Base-by-base conservation (phyloP, 2,797 vertebrate genomes). In the Danionella dracula region DNA sequence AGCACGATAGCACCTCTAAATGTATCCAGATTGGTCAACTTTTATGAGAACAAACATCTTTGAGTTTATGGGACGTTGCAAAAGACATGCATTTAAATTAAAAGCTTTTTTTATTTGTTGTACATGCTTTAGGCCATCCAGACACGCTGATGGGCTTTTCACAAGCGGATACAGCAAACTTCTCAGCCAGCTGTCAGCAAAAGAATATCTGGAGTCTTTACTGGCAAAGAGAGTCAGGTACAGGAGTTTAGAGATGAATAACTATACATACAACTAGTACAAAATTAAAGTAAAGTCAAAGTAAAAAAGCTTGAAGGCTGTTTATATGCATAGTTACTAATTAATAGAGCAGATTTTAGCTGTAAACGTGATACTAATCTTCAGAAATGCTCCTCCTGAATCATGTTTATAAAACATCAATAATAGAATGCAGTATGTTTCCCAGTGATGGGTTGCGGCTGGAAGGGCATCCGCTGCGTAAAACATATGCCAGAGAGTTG, bases 91-190 rank as follows among this genome's bases (percentile, higher is more conserved):
- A 8, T 10, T 55, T n/a, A 8, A 16, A 42, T 17, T 41, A 57
- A 57, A 41, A 12, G 11, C 0, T n/a, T 29, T 41, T 35, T 15
- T 8, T 13, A 13, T 2, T 1, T n/a, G 5, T 57, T 15, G 27
- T 6, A 4, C 38, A 35, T 13, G 12, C 45, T 57, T 69, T 69
- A 93, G 92, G 85, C 88, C 91, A 68, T 68, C 82, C 70, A 87
- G 91, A 69, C 90, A 93, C 34, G 88, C 89, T 62, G 92, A 93
- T 66, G 90, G 89, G 66, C 82, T 93, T 69, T 92, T 92, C 77
- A 92, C 91, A 67, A 92, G 76, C 65, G 89, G 89, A 68, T 93
- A 88, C 75, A 92, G 90, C 59, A 90, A 86, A 83, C 89, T 93
- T 54, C 86, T 94, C 72, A 87, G 90, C 59, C 90, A 93, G 73